Conservation (phyloP, 2,888 invertebrate species). For the Andrena bucephala region DNA sequence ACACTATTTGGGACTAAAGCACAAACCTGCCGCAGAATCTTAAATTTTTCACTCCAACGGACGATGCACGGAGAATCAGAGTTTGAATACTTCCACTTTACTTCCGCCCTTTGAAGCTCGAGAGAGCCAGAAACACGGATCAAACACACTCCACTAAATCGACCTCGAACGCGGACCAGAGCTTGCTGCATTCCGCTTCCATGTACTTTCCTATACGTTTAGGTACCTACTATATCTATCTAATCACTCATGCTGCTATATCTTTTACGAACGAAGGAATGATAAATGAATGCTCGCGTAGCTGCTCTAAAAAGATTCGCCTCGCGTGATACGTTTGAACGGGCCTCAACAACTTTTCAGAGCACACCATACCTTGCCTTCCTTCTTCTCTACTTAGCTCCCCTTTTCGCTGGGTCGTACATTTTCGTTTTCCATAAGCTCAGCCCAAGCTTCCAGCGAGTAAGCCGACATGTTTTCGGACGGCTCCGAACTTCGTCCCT, state of each 20-base stretch:
- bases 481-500: conserved; percentile 68
- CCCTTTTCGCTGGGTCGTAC: not conserved
- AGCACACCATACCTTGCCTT: not conserved
- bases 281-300: not conserved
- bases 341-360: not conserved
- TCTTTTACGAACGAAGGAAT: not conserved
- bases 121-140: not conserved
- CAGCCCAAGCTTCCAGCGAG: conserved; percentile 6
- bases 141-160: too few relatives aligned
- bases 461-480: conserved; percentile 65
- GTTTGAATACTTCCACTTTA: not conserved
- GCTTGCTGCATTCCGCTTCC: too few relatives aligned
- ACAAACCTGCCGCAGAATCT: too few relatives aligned
- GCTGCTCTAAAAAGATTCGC: not conserved
- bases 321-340: not conserved
- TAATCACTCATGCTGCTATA: not conserved
- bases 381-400: not conserved
- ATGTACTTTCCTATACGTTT: not conserved
- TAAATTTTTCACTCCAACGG: too few relatives aligned
- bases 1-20: not conserved
- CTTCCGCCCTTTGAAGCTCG: not conserved
- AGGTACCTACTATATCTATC: not conserved
- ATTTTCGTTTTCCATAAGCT: conserved; percentile 3
- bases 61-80: not conserved
- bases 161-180: too few relatives aligned